phyloP scores from a whole-genome alignment of 1,140 invertebrate genomes.

The Heliconius himera region DNA sequence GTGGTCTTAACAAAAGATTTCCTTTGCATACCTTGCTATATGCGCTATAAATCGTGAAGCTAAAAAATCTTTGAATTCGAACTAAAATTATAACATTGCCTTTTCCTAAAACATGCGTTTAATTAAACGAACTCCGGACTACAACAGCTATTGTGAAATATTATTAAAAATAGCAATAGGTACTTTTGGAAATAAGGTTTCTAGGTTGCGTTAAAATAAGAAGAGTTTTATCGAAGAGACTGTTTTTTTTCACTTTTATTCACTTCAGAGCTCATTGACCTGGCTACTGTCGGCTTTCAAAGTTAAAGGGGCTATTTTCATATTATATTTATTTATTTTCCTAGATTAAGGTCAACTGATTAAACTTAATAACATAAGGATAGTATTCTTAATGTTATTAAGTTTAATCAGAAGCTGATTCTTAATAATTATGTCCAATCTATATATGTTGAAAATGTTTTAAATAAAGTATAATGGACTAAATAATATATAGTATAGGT shows the following conservation, averaged over 20 bases:
- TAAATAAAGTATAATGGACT: no score
- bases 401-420: no score
- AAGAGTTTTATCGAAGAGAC: not conserved
- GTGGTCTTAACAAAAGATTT: no score
- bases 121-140: not conserved
- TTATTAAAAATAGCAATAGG: not conserved
- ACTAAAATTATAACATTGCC: not conserved
- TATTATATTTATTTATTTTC: not conserved
- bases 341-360: not conserved
- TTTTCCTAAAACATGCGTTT: not conserved
- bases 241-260: not conserved
- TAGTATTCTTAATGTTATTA: not conserved
- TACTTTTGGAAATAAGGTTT: not conserved
- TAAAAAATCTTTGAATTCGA: not conserved
- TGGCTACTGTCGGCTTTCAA: not conserved
- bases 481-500: no score
- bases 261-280: slow-evolving; percentile 1
- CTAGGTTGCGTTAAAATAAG: slow-evolving; percentile 4
- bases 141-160: not conserved
- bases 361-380: not conserved
- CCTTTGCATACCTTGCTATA: no score
- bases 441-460: no score
- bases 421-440: no score
- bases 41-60: no score
- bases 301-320: not conserved